Base-by-base conservation (phyloP, 2,888 invertebrate genomes). In the Melanophora roralis region DNA sequence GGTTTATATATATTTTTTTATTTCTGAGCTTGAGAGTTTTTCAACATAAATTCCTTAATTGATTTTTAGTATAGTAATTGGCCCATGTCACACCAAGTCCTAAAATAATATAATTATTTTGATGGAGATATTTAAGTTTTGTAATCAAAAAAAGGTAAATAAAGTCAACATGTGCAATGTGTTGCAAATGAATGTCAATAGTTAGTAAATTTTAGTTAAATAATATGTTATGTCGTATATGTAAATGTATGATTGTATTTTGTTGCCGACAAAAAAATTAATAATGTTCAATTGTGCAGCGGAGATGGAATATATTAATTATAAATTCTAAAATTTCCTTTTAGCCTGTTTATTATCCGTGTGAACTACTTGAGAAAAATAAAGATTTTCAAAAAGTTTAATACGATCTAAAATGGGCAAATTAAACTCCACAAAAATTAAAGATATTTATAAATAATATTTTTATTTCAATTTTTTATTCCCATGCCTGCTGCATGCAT, bases 31-130 rank as follows among this genome's bases (percentile, higher is more conserved):
- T 27, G 32, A 11, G 2, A 57, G 19, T n/a, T n/a, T 27, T 45
- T 16, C 47, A 38, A 23, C 40, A 43, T 34, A 11, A 34, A 59
- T 60, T 68, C 21, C 38, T 47, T 71, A 78, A 79, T 71, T 71
- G 75, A 40, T 67, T 75, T 79, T 49, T 65, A 71, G 34, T 67
- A 45, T 65, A 71, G 47, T n/a, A 75, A 43, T 71, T 72, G 79
- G 72, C 79, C n/a, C n/a, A n/a, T n/a, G 75, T 75, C 75, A 75
- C 60, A 51, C 34, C 62, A 69, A 76, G 62, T 69, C 69, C 69
- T 49, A 55, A 68, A 64, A 76, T 40, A 69, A 55, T 67, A 53
- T 69, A 64, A 57, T 69, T 62, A 69, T 76, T 69, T 76, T 64
- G 69, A 76, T 76, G 69, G 69, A 55, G 40, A 55, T 19, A 16